Evolutionary conservation across 2,113 vertebrate genomes (phyloP).

Genomic region (Tamias sibiricus): DNA sequence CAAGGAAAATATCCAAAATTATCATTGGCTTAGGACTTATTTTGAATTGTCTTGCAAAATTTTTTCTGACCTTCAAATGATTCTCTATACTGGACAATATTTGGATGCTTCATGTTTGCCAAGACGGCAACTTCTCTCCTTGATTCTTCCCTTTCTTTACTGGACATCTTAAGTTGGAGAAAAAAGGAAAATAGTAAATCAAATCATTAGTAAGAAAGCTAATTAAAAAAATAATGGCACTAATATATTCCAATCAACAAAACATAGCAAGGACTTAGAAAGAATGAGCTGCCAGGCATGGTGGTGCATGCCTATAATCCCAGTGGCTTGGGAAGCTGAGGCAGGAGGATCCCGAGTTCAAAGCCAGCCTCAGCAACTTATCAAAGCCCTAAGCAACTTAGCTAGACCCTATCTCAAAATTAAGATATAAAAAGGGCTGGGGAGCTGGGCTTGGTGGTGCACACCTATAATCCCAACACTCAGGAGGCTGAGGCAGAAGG

Average conservation of each 20-base stretch:
- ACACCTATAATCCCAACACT: too few relatives aligned
- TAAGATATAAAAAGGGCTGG: too few relatives aligned
- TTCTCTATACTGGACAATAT: slow-evolving; percentile 97
- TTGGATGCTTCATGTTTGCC: slow-evolving; percentile 99
- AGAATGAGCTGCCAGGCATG: not conserved
- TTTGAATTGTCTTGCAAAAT: slow-evolving; percentile 9
- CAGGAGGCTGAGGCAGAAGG: too few relatives aligned
- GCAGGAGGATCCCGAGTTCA: too few relatives aligned
- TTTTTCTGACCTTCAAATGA: slow-evolving; percentile 96
- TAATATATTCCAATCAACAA: slow-evolving; percentile 11
- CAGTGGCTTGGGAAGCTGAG: too few relatives aligned
- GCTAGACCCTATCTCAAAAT: too few relatives aligned
- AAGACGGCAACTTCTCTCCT: slow-evolving; percentile 97
- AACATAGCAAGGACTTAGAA: slow-evolving; percentile 11
- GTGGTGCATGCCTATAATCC: too few relatives aligned
- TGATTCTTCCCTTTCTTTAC: slow-evolving; percentile 96
- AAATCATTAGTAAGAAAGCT: slow-evolving; percentile 20
- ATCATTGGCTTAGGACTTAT: not conserved
- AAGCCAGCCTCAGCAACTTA: too few relatives aligned
- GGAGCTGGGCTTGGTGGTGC: too few relatives aligned
- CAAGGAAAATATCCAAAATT: not conserved
- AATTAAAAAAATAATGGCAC: slow-evolving; percentile 17
- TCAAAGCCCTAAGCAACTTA: too few relatives aligned
- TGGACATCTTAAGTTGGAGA: slow-evolving; percentile 93
- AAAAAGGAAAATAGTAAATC: slow-evolving; percentile 48